These are phyloP conservation scores for Hemicrepidius hirtus DNA, from an alignment of 2,888 invertebrate genomes.

Conservation along the genomic window DNA sequence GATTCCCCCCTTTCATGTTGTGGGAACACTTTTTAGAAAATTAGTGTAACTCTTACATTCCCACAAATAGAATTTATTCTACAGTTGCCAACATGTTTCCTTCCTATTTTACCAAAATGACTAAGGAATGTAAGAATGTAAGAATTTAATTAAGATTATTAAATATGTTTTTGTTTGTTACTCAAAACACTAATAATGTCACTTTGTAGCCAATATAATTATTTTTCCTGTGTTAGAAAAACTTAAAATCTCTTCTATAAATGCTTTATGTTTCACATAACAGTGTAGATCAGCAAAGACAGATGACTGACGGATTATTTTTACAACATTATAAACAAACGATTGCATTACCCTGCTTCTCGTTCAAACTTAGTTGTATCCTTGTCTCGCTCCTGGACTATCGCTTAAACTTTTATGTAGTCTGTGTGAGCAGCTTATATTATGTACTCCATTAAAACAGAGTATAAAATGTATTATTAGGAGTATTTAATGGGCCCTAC, in stretches of 20 bases:
- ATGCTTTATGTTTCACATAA: constrained; percentile 50
- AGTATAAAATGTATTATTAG: constrained; percentile 68
- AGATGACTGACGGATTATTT: constrained; percentile 73
- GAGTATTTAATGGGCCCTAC: constrained; percentile 66
- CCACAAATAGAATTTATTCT: too few species aligned
- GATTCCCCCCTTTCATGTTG: too few species aligned
- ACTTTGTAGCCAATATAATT: too few species aligned
- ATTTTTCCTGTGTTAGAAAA: too few species aligned
- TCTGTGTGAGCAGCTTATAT: constrained; percentile 35
- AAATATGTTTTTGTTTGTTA: too few species aligned
- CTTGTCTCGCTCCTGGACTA: constrained; percentile 40
- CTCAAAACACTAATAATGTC: too few species aligned
- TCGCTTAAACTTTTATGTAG: constrained; percentile 37
- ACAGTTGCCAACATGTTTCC: too few species aligned
- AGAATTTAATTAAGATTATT: too few species aligned
- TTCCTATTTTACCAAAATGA: too few species aligned
- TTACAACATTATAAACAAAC: constrained; percentile 71
- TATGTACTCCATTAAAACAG: constrained; percentile 57
- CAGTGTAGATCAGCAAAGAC: constrained; percentile 70
- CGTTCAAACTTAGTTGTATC: constrained; percentile 54
- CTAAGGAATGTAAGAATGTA: too few species aligned
- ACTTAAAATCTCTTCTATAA: neutral
- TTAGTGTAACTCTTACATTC: too few species aligned
- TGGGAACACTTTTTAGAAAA: too few species aligned
- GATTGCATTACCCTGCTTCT: constrained; percentile 61